These are phyloP conservation scores for Podilymbus podiceps DNA, from an alignment of 2,113 vertebrate species.

Conservation along the genomic window DNA sequence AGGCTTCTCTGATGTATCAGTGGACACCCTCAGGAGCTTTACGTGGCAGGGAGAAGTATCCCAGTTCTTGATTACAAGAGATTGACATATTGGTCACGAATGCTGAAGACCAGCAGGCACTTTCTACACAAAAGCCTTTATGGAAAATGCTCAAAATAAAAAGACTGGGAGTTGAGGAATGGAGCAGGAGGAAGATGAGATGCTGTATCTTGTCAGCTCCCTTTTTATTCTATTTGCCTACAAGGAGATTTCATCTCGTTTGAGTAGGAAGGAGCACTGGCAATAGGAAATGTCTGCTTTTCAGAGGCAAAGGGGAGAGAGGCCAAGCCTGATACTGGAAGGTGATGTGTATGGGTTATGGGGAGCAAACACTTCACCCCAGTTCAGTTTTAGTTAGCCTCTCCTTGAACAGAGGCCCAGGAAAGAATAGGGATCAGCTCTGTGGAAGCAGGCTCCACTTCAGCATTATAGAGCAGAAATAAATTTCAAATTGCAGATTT, in stretches of 20 bases:
- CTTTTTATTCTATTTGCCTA: neutral
- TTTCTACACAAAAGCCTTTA: neutral
- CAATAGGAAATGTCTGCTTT: neutral
- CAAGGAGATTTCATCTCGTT: neutral
- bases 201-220: neutral
- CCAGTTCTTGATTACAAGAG: constrained; percentile 42
- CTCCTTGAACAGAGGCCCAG: neutral
- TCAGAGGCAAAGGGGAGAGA: neutral
- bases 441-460: neutral
- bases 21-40: constrained; percentile 30
- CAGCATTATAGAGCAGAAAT: neutral
- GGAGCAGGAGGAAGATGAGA: neutral
- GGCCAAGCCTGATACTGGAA: neutral
- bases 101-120: constrained; percentile 53
- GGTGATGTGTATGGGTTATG: neutral
- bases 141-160: constrained; percentile 12
- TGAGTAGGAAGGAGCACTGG: neutral
- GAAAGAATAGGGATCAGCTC: neutral
- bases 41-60: neutral
- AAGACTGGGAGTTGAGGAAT: neutral
- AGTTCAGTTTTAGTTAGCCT: neutral
- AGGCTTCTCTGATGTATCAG: constrained; percentile 4
- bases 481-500: neutral
- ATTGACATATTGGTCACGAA: constrained; percentile 15
- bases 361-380: neutral